Conservation (phyloP, 2,797 vertebrate species). For the Corythornis leucogaster region DNA sequence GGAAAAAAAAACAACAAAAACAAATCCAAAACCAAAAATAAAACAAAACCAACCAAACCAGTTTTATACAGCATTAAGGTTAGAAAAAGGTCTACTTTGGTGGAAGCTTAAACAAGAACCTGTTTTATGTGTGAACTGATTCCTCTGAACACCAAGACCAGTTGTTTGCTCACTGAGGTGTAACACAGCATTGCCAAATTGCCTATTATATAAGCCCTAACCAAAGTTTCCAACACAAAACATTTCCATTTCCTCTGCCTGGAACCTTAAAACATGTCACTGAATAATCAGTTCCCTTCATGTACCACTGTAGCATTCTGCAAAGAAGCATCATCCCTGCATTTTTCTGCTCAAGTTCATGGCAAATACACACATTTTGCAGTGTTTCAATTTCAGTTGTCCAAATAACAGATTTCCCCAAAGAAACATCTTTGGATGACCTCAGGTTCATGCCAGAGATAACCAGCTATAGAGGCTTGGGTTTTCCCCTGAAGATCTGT, state of each 20-base stretch:
- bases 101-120: neutral
- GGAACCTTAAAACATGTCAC: neutral
- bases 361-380: neutral
- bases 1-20: neutral
- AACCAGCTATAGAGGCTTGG: neutral
- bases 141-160: neutral
- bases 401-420: neutral
- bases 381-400: neutral
- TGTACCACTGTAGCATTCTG: neutral
- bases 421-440: neutral
- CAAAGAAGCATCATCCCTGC: neutral
- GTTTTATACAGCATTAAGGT: neutral
- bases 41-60: neutral
- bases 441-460: neutral
- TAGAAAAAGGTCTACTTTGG: neutral
- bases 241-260: neutral
- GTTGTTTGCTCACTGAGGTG: neutral
- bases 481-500: neutral
- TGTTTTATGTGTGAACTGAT: neutral
- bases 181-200: fast-evolving
- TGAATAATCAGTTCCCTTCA: neutral
- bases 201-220: neutral
- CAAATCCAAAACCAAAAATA: too few relatives aligned
- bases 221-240: neutral
- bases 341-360: neutral